phyloP scores from a whole-genome alignment of 2,797 vertebrate genomes.

The Cyprinodon diabolis region DNA sequence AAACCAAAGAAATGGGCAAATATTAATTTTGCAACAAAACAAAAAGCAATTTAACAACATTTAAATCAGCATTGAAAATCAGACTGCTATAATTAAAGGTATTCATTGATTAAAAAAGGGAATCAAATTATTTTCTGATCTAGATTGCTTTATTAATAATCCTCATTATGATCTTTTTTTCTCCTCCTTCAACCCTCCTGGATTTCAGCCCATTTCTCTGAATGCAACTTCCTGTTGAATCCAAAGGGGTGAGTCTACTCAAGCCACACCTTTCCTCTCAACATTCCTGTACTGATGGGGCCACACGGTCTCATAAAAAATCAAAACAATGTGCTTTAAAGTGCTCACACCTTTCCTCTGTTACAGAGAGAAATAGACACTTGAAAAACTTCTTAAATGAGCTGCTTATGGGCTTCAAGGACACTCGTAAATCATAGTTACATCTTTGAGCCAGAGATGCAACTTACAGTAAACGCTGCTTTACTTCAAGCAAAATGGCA shows the following conservation, averaged over 20 bases:
- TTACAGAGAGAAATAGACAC: conserved; percentile 2
- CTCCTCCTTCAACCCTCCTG: not conserved
- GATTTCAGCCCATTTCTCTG: conserved; percentile 2
- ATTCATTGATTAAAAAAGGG: no score
- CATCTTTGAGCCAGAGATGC: not conserved
- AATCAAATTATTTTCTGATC: not conserved
- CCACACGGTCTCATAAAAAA: conserved; percentile 3
- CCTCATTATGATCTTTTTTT: not conserved
- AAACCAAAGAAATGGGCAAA: not conserved
- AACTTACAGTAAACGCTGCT: not conserved
- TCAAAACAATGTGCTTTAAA: not conserved
- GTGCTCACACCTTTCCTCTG: conserved; percentile 50
- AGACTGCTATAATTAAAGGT: not conserved
- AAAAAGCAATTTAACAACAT: no score
- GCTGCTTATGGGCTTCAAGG: conserved; percentile 26
- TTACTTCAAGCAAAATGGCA: not conserved
- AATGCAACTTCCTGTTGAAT: conserved; percentile 63
- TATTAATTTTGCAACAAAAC: not conserved
- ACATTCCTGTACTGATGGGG: conserved; percentile 66
- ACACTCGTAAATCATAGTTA: not conserved
- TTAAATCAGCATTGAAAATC: not conserved
- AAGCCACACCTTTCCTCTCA: conserved; percentile 71
- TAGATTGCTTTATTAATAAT: not conserved
- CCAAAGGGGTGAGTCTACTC: conserved; percentile 53
- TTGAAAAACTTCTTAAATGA: not conserved